Percentiles rank a stretch among this genome's conserved stretches.
phyloP scores from a whole-genome alignment of 2,113 vertebrate genomes.

The Leucoraja erinaceus region DNA sequence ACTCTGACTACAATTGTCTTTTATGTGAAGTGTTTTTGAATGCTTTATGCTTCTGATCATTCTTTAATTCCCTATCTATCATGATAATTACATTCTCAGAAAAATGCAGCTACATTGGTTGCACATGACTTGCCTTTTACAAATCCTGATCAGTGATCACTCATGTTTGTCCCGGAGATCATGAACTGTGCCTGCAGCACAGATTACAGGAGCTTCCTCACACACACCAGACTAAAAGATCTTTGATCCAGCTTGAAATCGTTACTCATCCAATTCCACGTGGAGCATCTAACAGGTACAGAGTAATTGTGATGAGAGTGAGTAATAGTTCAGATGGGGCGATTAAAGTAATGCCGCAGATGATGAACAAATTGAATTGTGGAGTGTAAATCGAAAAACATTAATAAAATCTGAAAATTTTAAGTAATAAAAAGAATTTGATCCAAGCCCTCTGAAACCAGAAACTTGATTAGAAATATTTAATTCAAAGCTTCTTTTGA shows the following conservation, averaged over 20 bases:
- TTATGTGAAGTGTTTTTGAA: no score
- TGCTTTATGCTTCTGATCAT: no score
- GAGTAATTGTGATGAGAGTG: neutral
- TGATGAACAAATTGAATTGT: neutral
- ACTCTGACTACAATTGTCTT: no score
- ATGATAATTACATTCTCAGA: no score
- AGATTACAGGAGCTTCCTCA: no score
- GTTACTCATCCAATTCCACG: neutral
- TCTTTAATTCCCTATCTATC: no score
- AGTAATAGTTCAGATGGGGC: neutral
- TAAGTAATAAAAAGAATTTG: neutral
- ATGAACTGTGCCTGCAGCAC: no score
- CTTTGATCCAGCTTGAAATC: neutral
- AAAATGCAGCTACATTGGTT: no score
- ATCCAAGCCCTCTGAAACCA: neutral
- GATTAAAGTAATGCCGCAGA: neutral
- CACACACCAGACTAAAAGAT: no score
- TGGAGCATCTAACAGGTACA: neutral
- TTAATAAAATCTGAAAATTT: neutral
- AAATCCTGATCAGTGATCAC: no score
- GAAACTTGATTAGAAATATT: neutral
- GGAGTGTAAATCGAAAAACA: neutral
- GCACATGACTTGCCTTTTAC: no score
- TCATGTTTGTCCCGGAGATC: no score
- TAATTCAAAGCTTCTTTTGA: neutral